phyloP scores from a whole-genome alignment of 2,888 invertebrate genomes.

The Drosophila parthenogenetica region DNA sequence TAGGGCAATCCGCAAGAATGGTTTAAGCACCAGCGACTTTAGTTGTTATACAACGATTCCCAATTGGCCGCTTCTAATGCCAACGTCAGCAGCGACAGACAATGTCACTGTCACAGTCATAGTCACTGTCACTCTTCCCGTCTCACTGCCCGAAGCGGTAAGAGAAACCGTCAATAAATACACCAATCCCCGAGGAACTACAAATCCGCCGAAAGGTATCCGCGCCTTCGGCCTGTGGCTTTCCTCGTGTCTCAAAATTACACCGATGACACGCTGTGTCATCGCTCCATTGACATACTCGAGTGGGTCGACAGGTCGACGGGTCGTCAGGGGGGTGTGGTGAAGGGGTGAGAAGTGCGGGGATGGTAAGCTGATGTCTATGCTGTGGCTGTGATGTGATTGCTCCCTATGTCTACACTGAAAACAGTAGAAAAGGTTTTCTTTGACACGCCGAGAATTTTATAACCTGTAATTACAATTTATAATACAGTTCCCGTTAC shows the following conservation, averaged over 20 bases:
- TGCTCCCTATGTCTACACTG: neutral
- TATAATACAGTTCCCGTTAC: no score
- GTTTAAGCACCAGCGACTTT: conserved; percentile 28
- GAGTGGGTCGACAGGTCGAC: conserved; percentile 22
- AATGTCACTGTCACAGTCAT: conserved; percentile 27
- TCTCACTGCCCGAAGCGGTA: conserved; percentile 60
- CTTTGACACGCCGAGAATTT: no score
- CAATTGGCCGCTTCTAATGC: conserved; percentile 61
- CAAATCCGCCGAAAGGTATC: conserved; percentile 58
- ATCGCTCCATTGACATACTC: conserved; percentile 72
- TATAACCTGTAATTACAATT: no score
- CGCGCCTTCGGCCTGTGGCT: conserved; percentile 30
- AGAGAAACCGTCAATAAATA: conserved; percentile 67
- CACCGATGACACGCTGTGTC: conserved; percentile 78
- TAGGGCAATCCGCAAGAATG: conserved; percentile 15
- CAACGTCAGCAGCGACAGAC: conserved; percentile 5
- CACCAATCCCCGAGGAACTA: conserved; percentile 59
- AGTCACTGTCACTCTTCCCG: conserved; percentile 1
- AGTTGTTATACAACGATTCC: conserved; percentile 44
- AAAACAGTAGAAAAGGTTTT: no score
- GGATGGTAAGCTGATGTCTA: neutral
- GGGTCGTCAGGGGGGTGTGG: neutral
- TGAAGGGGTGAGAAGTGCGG: neutral
- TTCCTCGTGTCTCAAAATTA: conserved; percentile 67
- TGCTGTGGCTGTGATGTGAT: neutral